Evolutionary conservation across 2,113 vertebrate species (phyloP).

Genomic region (Sula dactylatra): DNA sequence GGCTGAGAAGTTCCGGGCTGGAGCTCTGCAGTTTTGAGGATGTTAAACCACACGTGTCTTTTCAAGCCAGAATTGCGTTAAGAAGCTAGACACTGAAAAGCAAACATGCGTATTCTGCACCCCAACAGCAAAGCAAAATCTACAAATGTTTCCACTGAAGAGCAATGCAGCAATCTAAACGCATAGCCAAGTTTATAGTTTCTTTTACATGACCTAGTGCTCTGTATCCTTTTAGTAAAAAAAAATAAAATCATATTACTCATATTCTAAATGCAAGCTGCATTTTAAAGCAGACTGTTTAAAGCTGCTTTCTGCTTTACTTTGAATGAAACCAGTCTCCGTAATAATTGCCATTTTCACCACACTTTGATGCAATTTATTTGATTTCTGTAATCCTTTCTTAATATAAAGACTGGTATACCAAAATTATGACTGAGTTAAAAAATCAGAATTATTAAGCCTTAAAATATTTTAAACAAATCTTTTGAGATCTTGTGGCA

Average conservation of each 20-base stretch:
- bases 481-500: not conserved
- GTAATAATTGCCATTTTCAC: not conserved
- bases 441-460: not conserved
- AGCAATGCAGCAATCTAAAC: not conserved
- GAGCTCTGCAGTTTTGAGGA: not conserved
- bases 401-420: not conserved
- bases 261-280: not conserved
- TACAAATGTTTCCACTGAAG: not conserved
- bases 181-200: not conserved
- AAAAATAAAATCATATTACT: not conserved
- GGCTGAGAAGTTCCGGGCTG: not conserved
- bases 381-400: not conserved
- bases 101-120: not conserved
- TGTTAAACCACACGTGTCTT: rapidly evolving
- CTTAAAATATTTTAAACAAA: not conserved
- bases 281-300: not conserved
- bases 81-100: not conserved
- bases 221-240: not conserved
- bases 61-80: not conserved
- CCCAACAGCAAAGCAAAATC: not conserved
- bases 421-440: not conserved
- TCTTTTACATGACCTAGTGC: not conserved
- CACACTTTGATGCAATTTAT: not conserved
- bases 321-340: not conserved
- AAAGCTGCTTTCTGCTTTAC: not conserved